These are phyloP conservation scores for Sycophila sp. DNA, from an alignment of 1,140 invertebrate genomes.

Conservation along the genomic window DNA sequence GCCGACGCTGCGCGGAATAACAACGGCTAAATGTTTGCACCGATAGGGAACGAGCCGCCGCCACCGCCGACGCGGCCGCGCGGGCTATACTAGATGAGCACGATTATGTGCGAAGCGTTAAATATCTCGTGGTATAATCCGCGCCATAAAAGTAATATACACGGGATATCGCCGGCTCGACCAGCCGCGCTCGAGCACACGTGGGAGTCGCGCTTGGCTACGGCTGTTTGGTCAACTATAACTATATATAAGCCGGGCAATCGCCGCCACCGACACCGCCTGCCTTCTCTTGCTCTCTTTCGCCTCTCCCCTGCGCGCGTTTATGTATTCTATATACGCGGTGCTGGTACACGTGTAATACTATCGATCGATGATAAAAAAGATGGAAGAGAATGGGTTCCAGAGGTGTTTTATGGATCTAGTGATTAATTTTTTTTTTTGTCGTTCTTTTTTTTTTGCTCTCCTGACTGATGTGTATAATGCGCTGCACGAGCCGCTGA, in stretches of 20 bases:
- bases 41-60: too few relatives aligned
- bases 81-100: slow-evolving; percentile 12
- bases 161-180: slow-evolving; percentile 4
- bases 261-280: neutral
- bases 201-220: neutral
- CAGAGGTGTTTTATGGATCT: neutral
- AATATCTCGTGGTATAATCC: slow-evolving; percentile 37
- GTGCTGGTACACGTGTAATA: slow-evolving; percentile 21
- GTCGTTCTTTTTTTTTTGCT: neutral
- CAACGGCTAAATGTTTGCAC: slow-evolving; percentile 22
- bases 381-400: neutral
- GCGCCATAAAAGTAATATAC: slow-evolving; percentile 35
- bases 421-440: neutral
- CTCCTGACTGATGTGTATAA: neutral
- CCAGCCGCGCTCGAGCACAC: neutral
- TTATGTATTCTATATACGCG: slow-evolving; percentile 1
- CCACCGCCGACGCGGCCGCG: neutral
- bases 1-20: slow-evolving; percentile 5
- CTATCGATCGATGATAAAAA: slow-evolving; percentile 26
- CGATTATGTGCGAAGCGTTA: slow-evolving; percentile 38
- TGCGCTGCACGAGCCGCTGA: neutral
- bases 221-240: neutral
- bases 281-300: neutral
- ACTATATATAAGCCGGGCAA: slow-evolving; percentile 9
- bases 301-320: neutral